These are phyloP conservation scores for Cynaeus angustus DNA, from an alignment of 2,888 invertebrate species.

Conservation along the genomic window DNA sequence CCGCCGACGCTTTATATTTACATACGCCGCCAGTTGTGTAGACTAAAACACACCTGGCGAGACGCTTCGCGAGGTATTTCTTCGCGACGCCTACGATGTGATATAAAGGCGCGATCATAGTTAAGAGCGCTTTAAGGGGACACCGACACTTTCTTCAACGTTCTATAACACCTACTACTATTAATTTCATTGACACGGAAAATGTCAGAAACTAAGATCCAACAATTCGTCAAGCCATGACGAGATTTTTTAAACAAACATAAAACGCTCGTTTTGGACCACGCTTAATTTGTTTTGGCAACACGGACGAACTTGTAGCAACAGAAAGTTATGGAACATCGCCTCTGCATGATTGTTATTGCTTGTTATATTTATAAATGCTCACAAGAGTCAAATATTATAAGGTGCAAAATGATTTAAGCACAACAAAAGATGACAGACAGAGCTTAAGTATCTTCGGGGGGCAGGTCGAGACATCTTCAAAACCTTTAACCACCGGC, in stretches of 20 bases:
- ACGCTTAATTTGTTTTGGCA: conserved; percentile 1
- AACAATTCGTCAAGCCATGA: background rate
- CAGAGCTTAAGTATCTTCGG: no score
- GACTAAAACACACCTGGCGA: conserved; percentile 52
- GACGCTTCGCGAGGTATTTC: conserved; percentile 44
- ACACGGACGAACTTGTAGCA: background rate
- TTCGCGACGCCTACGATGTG: conserved; percentile 22
- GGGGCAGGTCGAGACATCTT: no score
- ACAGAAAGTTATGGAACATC: background rate
- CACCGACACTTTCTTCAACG: background rate
- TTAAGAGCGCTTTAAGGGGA: no score
- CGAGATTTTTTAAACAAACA: background rate
- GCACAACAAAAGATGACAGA: no score
- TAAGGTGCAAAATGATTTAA: no score
- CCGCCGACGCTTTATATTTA: conserved; percentile 53
- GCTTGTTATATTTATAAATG: background rate
- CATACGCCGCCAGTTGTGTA: conserved; percentile 47
- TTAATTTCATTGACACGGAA: background rate
- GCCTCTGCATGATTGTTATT: background rate
- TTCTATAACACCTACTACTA: background rate
- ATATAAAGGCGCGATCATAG: background rate
- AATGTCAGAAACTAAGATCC: background rate
- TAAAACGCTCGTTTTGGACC: background rate
- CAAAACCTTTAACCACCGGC: no score
- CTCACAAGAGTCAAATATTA: background rate